A percentile compares a stretch with the other conserved stretches of the same genome.
Evolutionary conservation across 2,888 invertebrate species (phyloP).

Genomic region (Antheraea yamamai): DNA sequence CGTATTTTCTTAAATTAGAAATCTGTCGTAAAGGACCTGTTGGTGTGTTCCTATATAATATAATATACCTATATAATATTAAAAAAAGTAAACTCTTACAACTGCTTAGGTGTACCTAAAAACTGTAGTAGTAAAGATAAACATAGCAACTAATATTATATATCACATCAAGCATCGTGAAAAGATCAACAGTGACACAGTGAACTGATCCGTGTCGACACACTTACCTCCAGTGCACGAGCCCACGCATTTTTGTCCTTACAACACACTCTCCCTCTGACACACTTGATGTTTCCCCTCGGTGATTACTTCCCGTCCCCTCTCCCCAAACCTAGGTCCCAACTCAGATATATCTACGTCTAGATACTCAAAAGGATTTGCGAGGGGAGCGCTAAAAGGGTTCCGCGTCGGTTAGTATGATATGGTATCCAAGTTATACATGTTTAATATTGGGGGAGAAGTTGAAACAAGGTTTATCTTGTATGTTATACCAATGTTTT

Average conservation of each 20-base stretch:
- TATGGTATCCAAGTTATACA: constrained; percentile 42
- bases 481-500: constrained; percentile 55
- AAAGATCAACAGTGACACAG: constrained; percentile 80
- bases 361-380: constrained; percentile 67
- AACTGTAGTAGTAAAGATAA: not conserved
- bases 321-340: constrained; percentile 63
- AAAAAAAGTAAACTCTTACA: not conserved
- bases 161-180: constrained; percentile 45
- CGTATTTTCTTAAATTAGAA: too few species aligned
- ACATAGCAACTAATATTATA: not conserved
- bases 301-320: constrained; percentile 72
- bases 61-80: not conserved
- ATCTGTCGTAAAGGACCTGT: too few species aligned
- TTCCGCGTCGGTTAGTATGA: constrained; percentile 63
- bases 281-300: constrained; percentile 78
- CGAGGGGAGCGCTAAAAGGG: constrained; percentile 77
- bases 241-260: constrained; percentile 78
- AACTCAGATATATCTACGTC: constrained; percentile 67
- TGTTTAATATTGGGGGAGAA: constrained; percentile 42
- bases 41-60: too few species aligned
- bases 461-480: constrained; percentile 49
- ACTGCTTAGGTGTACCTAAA: not conserved
- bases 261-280: constrained; percentile 77
- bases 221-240: constrained; percentile 73
- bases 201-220: constrained; percentile 77